Base-by-base conservation (phyloP, 2,888 invertebrate species). In the Tortrix viridana region DNA sequence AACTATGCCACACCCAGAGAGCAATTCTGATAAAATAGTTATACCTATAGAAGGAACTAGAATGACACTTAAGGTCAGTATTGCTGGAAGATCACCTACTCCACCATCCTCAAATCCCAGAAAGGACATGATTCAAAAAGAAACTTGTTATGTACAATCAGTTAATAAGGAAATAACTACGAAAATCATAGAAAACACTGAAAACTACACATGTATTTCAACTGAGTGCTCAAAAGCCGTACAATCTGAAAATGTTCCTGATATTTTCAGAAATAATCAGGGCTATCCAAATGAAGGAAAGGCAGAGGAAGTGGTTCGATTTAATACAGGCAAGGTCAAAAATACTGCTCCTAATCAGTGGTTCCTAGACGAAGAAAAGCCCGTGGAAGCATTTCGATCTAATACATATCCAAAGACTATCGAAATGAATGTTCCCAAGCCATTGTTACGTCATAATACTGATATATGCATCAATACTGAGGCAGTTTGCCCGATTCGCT, bases 31-130 rank as follows among this genome's bases (percentile, higher is more conserved):
- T 57, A 80, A 88, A 63, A 87, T 80, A 60, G 77, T 78, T 5
- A 84, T 89, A 69, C 90, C 91, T 16, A 85, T 90, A 65, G 76
- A 85, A 69, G 89, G 89, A n/a, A 90, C 90, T 46, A 89, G 89
- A 67, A 89, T 91, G 88, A 87, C 81, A 20, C 74, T 90, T 7
- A 83, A 79, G 72, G 84, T 89, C 3, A 81, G 71, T 53, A 74
- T 85, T 64, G 80, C 72, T 18, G 54, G 47, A 54, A 37, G 26
- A 3, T 32, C 32, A 32, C 19, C 32, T 32, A n/a, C n/a, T n/a
- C 3, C 32, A 26, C 9, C 26, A 26, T 26, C 12, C 9, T 54
- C 18, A 60, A 55, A 60, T 41, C 12, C 47, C 1, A 67, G 66
- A 19, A 60, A 32, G 32, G 57, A 62, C 23, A 67, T 58, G 53